phyloP scores from a whole-genome alignment of 2,797 vertebrate genomes.

The Rhinogobio ventralis region DNA sequence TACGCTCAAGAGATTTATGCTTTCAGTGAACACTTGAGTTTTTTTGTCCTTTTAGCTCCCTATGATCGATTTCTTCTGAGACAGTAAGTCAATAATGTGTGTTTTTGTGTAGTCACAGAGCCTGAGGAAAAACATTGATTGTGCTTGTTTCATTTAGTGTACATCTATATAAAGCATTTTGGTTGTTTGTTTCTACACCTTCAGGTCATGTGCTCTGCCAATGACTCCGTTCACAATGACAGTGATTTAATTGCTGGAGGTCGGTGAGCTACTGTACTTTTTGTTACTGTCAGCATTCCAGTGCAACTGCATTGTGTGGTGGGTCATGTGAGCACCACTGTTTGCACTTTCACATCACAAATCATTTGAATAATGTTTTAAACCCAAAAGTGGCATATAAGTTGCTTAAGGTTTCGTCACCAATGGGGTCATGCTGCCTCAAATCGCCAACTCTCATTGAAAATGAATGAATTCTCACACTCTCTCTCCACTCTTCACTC shows the following conservation, averaged over 20 bases:
- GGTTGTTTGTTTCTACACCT: conserved; percentile 18
- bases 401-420: conserved; percentile 1
- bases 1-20: background rate
- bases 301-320: background rate
- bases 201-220: background rate
- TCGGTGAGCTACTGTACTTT: background rate
- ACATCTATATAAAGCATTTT: background rate
- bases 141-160: conserved; percentile 21
- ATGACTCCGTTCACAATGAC: background rate
- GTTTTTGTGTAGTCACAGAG: conserved; percentile 18
- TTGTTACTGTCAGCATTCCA: background rate
- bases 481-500: background rate
- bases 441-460: background rate
- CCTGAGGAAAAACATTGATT: conserved; percentile 10
- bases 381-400: background rate
- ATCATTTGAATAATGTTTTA: conserved; percentile 4
- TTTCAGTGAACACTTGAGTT: background rate
- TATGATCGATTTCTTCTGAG: background rate
- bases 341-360: background rate
- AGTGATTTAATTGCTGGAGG: conserved; percentile 10
- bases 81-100: conserved; percentile 32
- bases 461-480: background rate
- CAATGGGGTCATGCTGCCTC: background rate
- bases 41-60: conserved; percentile 13
- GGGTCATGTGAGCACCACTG: background rate